phyloP scores from a whole-genome alignment of 2,113 vertebrate genomes.

The Stigmatopora argus region DNA sequence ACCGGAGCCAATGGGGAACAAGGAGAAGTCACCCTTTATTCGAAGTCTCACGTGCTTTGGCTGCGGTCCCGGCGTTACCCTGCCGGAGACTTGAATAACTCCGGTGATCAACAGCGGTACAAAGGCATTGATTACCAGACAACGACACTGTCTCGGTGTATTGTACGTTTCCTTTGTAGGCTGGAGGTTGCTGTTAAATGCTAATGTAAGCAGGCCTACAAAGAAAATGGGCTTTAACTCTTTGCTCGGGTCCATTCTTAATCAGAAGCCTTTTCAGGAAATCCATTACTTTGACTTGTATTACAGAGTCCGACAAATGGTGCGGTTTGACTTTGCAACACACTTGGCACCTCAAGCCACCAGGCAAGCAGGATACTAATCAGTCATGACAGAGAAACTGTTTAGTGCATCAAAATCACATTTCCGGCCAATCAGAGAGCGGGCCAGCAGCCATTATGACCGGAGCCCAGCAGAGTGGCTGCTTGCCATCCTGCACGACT shows the following conservation, averaged over 20 bases:
- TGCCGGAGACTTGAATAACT: constrained; percentile 62
- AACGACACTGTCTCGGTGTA: constrained; percentile 37
- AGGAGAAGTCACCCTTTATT: constrained; percentile 59
- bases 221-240: constrained; percentile 28
- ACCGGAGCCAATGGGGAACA: constrained; percentile 53
- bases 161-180: constrained; percentile 37
- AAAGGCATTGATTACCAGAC: constrained; percentile 58
- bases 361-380: constrained; percentile 53
- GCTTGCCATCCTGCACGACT: constrained; percentile 43
- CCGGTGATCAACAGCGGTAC: constrained; percentile 42
- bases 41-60: constrained; percentile 52
- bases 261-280: constrained; percentile 33
- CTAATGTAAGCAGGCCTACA: constrained; percentile 44
- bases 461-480: constrained; percentile 42
- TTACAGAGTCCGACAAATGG: constrained; percentile 10
- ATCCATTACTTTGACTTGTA: constrained; percentile 22
- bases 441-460: constrained; percentile 43
- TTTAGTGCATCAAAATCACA: constrained; percentile 63
- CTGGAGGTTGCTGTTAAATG: constrained; percentile 44
- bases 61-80: constrained; percentile 54
- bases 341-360: constrained; percentile 47
- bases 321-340: neutral
- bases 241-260: constrained; percentile 31
- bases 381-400: constrained; percentile 62
- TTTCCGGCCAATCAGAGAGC: constrained; percentile 58